Conservation (phyloP, 1,140 invertebrate species). For the Drosophila oshimai region DNA sequence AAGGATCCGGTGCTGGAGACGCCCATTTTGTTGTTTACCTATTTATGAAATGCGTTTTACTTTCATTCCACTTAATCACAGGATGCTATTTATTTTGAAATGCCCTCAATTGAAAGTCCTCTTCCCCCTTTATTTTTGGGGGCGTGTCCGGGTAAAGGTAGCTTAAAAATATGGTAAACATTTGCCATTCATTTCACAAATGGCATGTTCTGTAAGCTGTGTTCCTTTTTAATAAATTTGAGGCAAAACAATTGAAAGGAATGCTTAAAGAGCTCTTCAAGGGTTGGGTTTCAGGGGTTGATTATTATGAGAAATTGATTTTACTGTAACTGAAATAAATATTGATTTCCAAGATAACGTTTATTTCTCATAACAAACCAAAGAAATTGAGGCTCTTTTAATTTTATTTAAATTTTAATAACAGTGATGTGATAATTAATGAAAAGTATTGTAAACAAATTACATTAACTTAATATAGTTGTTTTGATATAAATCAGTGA, state of each 20-base stretch:
- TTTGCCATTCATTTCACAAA: slow-evolving; percentile 1
- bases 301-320: neutral
- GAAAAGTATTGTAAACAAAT: no score
- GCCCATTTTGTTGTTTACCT: slow-evolving; percentile 20
- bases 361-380: no score
- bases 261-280: neutral
- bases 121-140: neutral
- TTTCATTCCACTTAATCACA: slow-evolving; percentile 56
- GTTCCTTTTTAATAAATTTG: slow-evolving; percentile 28
- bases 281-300: neutral
- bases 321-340: neutral
- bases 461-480: no score
- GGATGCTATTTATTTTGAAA: slow-evolving; percentile 49
- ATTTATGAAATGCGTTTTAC: slow-evolving; percentile 50
- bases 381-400: no score
- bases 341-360: neutral
- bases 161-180: slow-evolving; percentile 26
- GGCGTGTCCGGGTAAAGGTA: slow-evolving; percentile 28
- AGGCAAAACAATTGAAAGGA: neutral
- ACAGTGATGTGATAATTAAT: no score
- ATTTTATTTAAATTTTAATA: no score
- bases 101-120: slow-evolving; percentile 26
- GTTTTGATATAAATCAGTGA: no score
- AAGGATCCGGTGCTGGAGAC: slow-evolving; percentile 25
- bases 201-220: slow-evolving; percentile 6